Conservation (phyloP, 2,888 invertebrate genomes). For the Spisula subtruncata region DNA sequence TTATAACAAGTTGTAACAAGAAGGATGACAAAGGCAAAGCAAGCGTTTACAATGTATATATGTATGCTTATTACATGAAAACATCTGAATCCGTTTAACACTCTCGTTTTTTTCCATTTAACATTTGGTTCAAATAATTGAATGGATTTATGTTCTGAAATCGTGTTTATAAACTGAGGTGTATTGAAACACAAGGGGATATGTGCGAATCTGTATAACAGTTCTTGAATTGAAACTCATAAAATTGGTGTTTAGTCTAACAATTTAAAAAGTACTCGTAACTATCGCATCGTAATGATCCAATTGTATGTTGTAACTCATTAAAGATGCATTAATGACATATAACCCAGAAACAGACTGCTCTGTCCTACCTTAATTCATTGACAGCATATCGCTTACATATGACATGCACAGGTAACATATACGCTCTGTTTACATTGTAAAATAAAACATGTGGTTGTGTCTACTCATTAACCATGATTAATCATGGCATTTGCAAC, state of each 20-base stretch:
- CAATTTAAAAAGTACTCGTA: background rate
- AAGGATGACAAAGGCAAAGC: no score
- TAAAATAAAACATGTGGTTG: background rate
- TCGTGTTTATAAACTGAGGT: background rate
- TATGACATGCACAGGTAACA: background rate
- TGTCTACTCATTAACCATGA: background rate
- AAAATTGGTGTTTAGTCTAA: conserved; percentile 1
- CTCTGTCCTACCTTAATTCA: no score
- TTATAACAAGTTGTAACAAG: no score
- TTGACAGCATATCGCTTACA: no score
- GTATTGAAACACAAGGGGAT: background rate
- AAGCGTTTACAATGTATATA: no score
- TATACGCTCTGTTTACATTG: background rate
- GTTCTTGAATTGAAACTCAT: background rate
- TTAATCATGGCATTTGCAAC: background rate
- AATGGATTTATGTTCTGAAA: background rate
- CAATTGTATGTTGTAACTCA: background rate
- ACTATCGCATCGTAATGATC: background rate
- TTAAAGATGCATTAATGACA: background rate
- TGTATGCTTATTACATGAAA: no score
- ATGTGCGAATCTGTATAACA: background rate
- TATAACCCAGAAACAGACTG: background rate
- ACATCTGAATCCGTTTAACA: no score
- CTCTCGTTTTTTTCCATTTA: no score
- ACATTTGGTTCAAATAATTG: background rate